Percentiles rank a stretch among this genome's conserved stretches.
Evolutionary conservation across 2,888 invertebrate species (phyloP).

Genomic region (Melolontha melolontha): DNA sequence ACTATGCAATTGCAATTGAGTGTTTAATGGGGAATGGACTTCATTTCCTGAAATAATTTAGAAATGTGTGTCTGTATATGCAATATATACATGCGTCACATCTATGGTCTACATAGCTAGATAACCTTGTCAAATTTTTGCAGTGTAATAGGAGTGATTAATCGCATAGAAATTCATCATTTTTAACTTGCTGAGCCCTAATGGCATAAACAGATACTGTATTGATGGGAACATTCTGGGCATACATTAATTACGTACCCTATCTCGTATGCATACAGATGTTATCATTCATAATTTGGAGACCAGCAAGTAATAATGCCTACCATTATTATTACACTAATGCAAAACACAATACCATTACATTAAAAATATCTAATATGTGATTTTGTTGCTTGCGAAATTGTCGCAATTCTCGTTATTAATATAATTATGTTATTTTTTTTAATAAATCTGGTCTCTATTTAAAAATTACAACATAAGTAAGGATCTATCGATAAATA

Average conservation of each 20-base stretch:
- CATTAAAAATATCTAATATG: too few relatives aligned
- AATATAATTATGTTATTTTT: too few relatives aligned
- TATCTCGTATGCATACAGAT: slow-evolving; percentile 10
- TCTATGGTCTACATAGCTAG: not conserved
- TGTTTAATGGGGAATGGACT: too few relatives aligned
- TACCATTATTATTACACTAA: slow-evolving; percentile 7
- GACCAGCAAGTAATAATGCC: slow-evolving; percentile 3
- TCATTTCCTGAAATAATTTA: too few relatives aligned
- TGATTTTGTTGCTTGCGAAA: too few relatives aligned
- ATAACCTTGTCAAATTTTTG: slow-evolving; percentile 25
- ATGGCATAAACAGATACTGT: slow-evolving; percentile 38
- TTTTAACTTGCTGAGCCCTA: slow-evolving; percentile 35
- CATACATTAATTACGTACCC: slow-evolving; percentile 13
- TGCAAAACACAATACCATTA: not conserved
- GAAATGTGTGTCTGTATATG: too few relatives aligned
- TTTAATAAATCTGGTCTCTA: too few relatives aligned
- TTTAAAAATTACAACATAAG: too few relatives aligned
- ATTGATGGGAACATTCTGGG: slow-evolving; percentile 33
- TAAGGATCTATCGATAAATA: too few relatives aligned
- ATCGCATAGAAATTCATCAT: slow-evolving; percentile 32
- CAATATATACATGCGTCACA: not conserved
- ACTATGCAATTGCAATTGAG: too few relatives aligned
- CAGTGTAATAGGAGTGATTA: slow-evolving; percentile 33
- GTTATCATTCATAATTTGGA: slow-evolving; percentile 32
- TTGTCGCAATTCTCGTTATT: too few relatives aligned